Evolutionary conservation across 2,113 vertebrate species (phyloP), one percentile per base, ranked within the genome.

Genomic region (Sceloporus tristichus): DNA sequence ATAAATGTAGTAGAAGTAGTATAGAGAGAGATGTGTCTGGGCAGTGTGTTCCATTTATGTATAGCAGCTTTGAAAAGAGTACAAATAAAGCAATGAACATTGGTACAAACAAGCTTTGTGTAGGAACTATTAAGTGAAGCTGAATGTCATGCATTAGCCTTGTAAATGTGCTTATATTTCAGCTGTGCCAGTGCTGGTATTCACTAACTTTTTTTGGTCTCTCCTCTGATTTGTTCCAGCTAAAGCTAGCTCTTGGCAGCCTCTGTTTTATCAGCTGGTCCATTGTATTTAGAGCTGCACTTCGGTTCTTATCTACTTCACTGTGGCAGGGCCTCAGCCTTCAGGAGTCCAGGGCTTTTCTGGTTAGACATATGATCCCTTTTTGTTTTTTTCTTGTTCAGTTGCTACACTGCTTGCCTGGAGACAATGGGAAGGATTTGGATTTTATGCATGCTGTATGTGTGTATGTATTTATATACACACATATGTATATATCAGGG

Each of bases 251-350:
- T 84, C 10, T 40, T 90, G 66, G 25, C 79, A 77, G 81, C 16
- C 78, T 7, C 77, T 85, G 25, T 74, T 53, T 88, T 90, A 87
- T 80, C 79, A 94, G 59, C 10, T 94, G 87, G 40, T 11, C 9
- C 80, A 89, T 82, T 14, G 27, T 80, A 76, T 89, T 77, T 80
- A 84, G 80, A 92, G 70, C 25, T 90, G 87, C 71, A 90, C 77
- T 11, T 92, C 76, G 86, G 75, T 71, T 82, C 65, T 85, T 87
- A 9, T 74, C 62, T 87, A 56, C 84, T 23, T 66, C 65, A 21
- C 9, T 56, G 73, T 77, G 91, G 73, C 2, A 42, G 80, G 40
- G 9, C 68, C 89, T 77, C 79, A 89, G 40, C 70, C 56, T 90
- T 91, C 62, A 48, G 6, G 23, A 84, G 89, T 73, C 90, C 34